Evolutionary conservation across 1,140 invertebrate genomes (phyloP).

Genomic region (Dendroctonus valens): DNA sequence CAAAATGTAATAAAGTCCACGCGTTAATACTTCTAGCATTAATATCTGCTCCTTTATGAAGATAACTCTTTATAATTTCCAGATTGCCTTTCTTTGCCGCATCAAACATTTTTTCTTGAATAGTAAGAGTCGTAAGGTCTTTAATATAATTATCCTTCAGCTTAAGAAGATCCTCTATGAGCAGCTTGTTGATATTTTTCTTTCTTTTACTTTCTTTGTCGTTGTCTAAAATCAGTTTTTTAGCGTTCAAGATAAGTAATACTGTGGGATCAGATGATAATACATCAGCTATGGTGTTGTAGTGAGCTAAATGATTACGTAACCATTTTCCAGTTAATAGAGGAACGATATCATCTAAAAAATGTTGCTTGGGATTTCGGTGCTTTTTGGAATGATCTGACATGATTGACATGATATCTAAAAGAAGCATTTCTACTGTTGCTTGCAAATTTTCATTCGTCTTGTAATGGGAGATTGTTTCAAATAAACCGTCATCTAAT

Average conservation of each 20-base stretch:
- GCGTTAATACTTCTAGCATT: conserved; percentile 4
- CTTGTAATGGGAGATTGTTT: background rate
- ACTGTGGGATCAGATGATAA: conserved; percentile 9
- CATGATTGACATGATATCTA: conserved; percentile 7
- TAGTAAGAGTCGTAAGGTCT: background rate
- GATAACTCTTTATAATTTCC: background rate
- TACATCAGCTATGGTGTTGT: background rate
- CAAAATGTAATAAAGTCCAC: conserved; percentile 3
- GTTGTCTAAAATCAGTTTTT: conserved; percentile 1
- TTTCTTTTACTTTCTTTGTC: conserved; percentile 1
- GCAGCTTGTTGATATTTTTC: background rate
- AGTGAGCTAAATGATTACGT: conserved; percentile 2
- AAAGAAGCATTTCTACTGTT: conserved; percentile 5
- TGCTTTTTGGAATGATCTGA: background rate
- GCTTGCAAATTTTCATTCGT: conserved; percentile 8
- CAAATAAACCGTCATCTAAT: background rate
- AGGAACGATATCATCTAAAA: conserved; percentile 4
- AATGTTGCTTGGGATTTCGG: background rate
- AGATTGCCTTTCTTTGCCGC: background rate
- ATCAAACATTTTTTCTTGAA: conserved; percentile 9
- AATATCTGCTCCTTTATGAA: conserved; percentile 4
- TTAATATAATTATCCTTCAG: background rate
- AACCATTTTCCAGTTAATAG: conserved; percentile 12
- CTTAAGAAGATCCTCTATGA: conserved; percentile 1
- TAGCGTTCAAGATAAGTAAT: conserved; percentile 5